phyloP scores from a whole-genome alignment of 1,140 invertebrate genomes.

The Tetramorium simillimum region DNA sequence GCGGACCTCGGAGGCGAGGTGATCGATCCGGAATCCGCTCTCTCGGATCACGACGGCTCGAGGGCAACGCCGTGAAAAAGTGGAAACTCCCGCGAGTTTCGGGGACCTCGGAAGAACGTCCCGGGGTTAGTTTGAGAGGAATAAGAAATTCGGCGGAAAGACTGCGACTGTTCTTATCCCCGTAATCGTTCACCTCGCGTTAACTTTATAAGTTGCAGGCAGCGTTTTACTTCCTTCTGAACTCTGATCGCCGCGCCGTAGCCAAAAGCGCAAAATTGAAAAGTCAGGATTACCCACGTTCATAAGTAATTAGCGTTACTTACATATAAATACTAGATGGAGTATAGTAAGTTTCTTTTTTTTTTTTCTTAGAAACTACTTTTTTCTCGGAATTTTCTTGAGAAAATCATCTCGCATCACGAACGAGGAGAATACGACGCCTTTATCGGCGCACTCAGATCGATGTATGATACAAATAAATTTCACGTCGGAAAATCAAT shows the following conservation, averaged over 20 bases:
- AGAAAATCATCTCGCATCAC: not conserved
- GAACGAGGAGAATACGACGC: not conserved
- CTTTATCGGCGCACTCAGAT: not conserved
- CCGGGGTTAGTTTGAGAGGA: conserved; percentile 18
- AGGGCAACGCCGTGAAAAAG: conserved; percentile 13
- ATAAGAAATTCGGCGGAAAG: conserved; percentile 20
- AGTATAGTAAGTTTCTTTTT: not conserved
- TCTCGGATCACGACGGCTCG: conserved; percentile 49
- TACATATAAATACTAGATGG: too few relatives aligned
- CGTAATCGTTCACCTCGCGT: conserved; percentile 15
- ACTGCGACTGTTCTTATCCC: not conserved
- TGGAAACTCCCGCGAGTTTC: conserved; percentile 40
- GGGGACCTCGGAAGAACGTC: conserved; percentile 16
- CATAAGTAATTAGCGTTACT: conserved; percentile 13
- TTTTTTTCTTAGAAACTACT: not conserved
- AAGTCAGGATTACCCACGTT: not conserved
- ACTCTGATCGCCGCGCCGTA: not conserved
- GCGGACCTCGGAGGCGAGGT: not conserved
- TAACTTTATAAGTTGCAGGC: conserved; percentile 11
- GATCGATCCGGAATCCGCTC: conserved; percentile 65
- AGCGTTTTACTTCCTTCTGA: conserved; percentile 28
- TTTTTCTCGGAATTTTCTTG: too few relatives aligned
- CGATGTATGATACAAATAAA: conserved; percentile 18
- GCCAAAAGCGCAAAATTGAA: not conserved
- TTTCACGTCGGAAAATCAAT: conserved; percentile 41